A percentile compares a stretch with the other conserved stretches of the same genome.
phyloP scores from a whole-genome alignment of 1,140 invertebrate genomes.

The Drosophila equinoxialis region DNA sequence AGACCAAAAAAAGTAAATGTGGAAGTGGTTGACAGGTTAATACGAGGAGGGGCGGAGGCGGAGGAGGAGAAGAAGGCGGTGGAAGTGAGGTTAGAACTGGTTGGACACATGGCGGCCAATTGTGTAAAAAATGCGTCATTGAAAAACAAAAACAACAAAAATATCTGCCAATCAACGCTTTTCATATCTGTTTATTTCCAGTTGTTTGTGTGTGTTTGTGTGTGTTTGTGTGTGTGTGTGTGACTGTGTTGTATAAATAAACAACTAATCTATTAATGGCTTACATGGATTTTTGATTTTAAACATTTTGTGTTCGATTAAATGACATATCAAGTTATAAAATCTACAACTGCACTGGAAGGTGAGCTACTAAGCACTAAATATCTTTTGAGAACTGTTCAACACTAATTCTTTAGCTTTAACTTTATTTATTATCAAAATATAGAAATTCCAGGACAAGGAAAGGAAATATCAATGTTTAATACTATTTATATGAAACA shows the following conservation, averaged over 20 bases:
- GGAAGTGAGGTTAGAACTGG: neutral
- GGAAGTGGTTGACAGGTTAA: neutral
- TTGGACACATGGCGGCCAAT: constrained; percentile 8
- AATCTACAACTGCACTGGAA: neutral
- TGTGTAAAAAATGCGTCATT: constrained; percentile 57
- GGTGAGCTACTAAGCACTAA: too few species aligned
- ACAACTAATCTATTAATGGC: constrained; percentile 9
- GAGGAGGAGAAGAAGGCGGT: neutral
- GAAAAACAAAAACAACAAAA: constrained; percentile 30
- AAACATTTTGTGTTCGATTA: constrained; percentile 2
- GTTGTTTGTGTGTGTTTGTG: neutral
- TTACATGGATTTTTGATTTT: neutral
- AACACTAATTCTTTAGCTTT: too few species aligned
- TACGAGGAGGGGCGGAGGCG: neutral
- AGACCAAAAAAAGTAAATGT: neutral
- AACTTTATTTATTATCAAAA: too few species aligned
- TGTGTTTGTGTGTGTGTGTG: neutral
- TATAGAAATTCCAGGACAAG: too few species aligned
- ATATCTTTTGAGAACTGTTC: too few species aligned
- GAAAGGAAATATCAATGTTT: too few species aligned
- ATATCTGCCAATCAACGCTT: constrained; percentile 63
- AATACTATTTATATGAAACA: too few species aligned
- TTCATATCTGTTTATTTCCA: neutral
- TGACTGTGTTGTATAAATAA: neutral
- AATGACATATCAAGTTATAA: constrained; percentile 23